phyloP scores from a whole-genome alignment of 1,140 invertebrate species.

The Bombus ignitus region DNA sequence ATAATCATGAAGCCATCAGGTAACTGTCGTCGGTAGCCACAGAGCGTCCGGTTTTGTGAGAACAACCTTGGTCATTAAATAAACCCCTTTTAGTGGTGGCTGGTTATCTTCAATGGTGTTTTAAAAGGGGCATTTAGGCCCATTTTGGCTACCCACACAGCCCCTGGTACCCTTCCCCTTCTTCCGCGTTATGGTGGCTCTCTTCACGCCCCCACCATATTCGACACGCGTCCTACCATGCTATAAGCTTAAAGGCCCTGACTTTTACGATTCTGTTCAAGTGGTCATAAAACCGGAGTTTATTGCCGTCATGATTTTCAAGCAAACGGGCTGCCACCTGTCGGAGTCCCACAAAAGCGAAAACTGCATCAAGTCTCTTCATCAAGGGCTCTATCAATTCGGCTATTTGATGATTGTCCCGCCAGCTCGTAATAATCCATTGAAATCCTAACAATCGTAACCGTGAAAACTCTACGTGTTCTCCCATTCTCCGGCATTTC shows the following conservation, averaged over 20 bases:
- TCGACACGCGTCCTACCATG: constrained; percentile 81
- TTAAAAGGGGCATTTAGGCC: constrained; percentile 81
- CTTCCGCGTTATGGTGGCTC: constrained; percentile 63
- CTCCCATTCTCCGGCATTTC: background rate
- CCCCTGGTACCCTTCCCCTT: constrained; percentile 49
- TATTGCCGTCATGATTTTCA: constrained; percentile 83
- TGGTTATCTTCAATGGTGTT: constrained; percentile 76
- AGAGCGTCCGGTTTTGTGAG: constrained; percentile 56
- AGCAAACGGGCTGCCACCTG: constrained; percentile 83
- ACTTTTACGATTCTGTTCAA: constrained; percentile 84
- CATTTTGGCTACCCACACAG: constrained; percentile 75
- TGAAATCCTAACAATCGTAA: background rate
- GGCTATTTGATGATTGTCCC: constrained; percentile 11
- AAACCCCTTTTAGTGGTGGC: constrained; percentile 71
- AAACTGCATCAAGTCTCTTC: constrained; percentile 69
- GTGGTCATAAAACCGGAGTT: constrained; percentile 83
- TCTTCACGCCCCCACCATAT: constrained; percentile 80
- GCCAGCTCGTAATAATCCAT: background rate
- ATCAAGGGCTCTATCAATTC: constrained; percentile 56
- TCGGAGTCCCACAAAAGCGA: constrained; percentile 80
- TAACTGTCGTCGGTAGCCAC: constrained; percentile 43
- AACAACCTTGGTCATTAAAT: constrained; percentile 73
- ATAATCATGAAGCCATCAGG: constrained; percentile 73
- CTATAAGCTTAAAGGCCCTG: constrained; percentile 81
- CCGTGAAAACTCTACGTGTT: too few relatives aligned